Conservation (phyloP, 2,888 invertebrate species). For the Apoderus coryli region DNA sequence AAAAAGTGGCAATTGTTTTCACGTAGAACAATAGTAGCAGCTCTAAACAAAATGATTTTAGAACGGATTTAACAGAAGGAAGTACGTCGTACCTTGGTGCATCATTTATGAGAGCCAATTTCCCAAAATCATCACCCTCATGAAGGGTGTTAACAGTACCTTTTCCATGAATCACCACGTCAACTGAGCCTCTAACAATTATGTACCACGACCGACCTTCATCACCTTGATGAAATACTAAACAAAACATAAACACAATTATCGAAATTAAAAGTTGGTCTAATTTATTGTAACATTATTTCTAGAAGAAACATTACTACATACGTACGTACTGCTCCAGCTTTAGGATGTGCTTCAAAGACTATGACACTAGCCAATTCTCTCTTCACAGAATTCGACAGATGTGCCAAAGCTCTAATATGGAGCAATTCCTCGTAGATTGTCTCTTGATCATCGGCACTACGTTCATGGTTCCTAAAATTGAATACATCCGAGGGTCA, state of each 20-base stretch:
- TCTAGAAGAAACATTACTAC: not conserved
- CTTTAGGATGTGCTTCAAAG: conserved; percentile 64
- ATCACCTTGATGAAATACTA: conserved; percentile 75
- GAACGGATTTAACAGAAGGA: not conserved
- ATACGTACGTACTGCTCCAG: conserved; percentile 61
- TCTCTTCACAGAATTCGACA: conserved; percentile 67
- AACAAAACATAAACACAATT: conserved; percentile 20
- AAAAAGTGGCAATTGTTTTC: conserved; percentile 75
- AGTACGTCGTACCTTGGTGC: conserved; percentile 49
- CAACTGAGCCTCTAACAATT: conserved; percentile 66
- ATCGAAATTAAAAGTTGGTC: conserved; percentile 3
- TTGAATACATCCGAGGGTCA: too few relatives aligned
- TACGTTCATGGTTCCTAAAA: conserved; percentile 58
- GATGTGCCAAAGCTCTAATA: conserved; percentile 65
- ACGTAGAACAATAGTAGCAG: conserved; percentile 65
- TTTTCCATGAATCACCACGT: conserved; percentile 73
- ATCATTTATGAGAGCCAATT: conserved; percentile 72
- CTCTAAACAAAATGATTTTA: conserved; percentile 35
- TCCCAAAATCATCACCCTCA: conserved; percentile 80
- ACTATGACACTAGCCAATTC: conserved; percentile 66
- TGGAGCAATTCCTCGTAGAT: conserved; percentile 73
- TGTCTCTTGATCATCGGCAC: conserved; percentile 62
- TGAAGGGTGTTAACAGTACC: conserved; percentile 67
- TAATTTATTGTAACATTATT: not conserved
- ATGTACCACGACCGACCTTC: conserved; percentile 78